Evolutionary conservation across 2,797 vertebrate genomes (phyloP).

Genomic region (Clarias platycephalus): DNA sequence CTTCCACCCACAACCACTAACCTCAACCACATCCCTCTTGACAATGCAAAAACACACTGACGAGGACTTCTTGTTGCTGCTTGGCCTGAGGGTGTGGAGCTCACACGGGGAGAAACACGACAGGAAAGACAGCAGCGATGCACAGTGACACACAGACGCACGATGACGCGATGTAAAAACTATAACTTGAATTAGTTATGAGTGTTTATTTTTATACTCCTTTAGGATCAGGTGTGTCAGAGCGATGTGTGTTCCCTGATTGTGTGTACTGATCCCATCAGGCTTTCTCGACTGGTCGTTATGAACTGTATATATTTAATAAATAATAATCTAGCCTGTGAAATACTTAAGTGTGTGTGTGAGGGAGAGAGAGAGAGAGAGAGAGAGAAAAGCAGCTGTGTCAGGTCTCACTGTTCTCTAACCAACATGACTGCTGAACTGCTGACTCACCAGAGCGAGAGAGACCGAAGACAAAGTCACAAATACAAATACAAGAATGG

Average conservation of each 20-base stretch:
- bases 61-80: background rate
- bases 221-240: background rate
- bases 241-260: no score
- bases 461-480: background rate
- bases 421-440: background rate
- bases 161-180: background rate
- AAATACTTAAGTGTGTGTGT: background rate
- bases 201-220: background rate
- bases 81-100: background rate
- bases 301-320: background rate
- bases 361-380: background rate
- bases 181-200: background rate
- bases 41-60: conserved; percentile 3
- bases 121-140: background rate
- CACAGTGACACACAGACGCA: background rate
- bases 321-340: no score
- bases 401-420: background rate
- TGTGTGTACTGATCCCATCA: background rate
- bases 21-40: conserved; percentile 3
- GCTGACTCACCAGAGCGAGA: background rate
- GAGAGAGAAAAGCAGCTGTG: background rate
- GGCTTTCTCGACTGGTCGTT: background rate
- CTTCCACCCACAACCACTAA: conserved; percentile 21
- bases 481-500: background rate
- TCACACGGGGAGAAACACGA: background rate